Evolutionary conservation across 2,797 vertebrate genomes (phyloP), one percentile per base, ranked within the genome.

Genomic region (Falco cherrug): DNA sequence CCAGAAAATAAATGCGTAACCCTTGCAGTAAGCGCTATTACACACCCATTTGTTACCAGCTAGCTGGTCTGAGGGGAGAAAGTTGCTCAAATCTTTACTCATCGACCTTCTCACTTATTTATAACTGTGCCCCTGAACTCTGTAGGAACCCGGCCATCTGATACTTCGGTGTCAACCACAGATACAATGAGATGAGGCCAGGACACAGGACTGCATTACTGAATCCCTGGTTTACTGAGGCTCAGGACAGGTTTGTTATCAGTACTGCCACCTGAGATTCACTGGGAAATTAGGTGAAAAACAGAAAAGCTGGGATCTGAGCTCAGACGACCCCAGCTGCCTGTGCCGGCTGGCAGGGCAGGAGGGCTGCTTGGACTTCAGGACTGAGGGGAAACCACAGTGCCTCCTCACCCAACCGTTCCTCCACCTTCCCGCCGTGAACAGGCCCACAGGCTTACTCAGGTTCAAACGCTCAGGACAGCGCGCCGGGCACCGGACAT

Each of bases 401-500:
- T 2, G 21, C 15, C 41, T 65, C 48, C 25, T 43, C 37, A 33
- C 45, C 17, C 54, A 37, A 29, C 17, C 11, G 6, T 6, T 26
- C 21, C 33, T 50, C 25, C 31, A 37, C 29, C 11, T 9, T 25
- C 21, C 14, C n/a, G 26, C 25, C 39, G 10, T 5, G 15, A 14
- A 15, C 39, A 37, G 16, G 16, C 15, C 28, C 18, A 28, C 20
- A 21, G 9, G 16, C 6, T 51, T 13, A 4, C 13, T 31, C 24
- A 21, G 13, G 16, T 9, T 11, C 17, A n/a, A n/a, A 9, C 1
- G 5, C 28, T n/a, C 33, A 8, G 8, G n/a, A 60, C 20, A 20
- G 10, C 0, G 2, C 2, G 6, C 10, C 29, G 37, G 17, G 14
- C 24, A 21, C 1, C 3, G 5, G 53, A 43, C 2, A 6, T 83